Percentiles rank a stretch among this genome's conserved stretches.
These are phyloP conservation scores for Protodeltote pygarga DNA, from an alignment of 2,888 invertebrate genomes.

Conservation along the genomic window DNA sequence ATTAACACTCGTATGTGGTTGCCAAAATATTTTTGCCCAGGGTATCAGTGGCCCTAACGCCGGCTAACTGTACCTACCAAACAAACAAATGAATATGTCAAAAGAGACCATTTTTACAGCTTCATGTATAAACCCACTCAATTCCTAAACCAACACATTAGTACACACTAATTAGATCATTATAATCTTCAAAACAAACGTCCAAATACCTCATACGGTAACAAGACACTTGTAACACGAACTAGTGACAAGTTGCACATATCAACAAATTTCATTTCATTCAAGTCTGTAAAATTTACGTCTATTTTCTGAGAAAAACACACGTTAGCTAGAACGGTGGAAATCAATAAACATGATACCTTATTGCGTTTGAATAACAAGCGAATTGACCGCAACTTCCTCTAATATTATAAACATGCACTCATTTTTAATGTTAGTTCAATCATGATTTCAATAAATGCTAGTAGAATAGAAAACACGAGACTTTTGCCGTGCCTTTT, in stretches of 20 bases:
- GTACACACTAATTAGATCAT: slow-evolving; percentile 36
- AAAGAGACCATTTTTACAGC: no score
- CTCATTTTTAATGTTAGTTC: slow-evolving; percentile 4
- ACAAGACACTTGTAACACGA: slow-evolving; percentile 30
- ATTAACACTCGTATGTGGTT: no score
- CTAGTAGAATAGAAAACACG: no score
- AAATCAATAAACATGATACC: slow-evolving; percentile 39
- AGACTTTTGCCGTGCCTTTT: no score
- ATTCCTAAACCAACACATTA: no score
- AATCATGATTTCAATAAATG: no score
- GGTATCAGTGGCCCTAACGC: no score
- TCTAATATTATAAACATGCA: slow-evolving; percentile 20
- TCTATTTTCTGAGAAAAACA: slow-evolving; percentile 40
- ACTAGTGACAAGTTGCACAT: slow-evolving; percentile 13
- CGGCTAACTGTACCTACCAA: no score
- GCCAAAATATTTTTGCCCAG: no score
- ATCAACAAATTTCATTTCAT: slow-evolving; percentile 42
- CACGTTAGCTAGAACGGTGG: slow-evolving; percentile 23
- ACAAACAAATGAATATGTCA: no score
- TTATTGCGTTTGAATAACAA: slow-evolving; percentile 25
- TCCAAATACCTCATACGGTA: slow-evolving; percentile 23
- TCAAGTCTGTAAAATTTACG: slow-evolving; percentile 29
- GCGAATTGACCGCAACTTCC: slow-evolving; percentile 37
- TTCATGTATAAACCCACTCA: no score
- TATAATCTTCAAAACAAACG: slow-evolving; percentile 33